These are phyloP conservation scores for Galerucella calmariensis DNA, from an alignment of 2,888 invertebrate genomes.

Conservation along the genomic window DNA sequence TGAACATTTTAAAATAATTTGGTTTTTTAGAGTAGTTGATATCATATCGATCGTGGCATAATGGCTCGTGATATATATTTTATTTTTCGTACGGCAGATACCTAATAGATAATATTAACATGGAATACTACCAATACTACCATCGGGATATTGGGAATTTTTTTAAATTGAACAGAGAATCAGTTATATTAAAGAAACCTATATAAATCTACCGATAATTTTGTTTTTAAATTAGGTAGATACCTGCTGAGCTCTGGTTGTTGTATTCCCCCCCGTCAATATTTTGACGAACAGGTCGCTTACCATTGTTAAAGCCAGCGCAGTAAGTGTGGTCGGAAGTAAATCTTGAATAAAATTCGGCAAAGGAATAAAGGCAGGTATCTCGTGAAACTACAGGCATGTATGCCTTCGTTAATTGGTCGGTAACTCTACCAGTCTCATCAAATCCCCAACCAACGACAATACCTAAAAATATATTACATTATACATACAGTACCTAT, in stretches of 20 bases:
- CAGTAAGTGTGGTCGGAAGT: slow-evolving; percentile 69
- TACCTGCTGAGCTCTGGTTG: slow-evolving; percentile 4
- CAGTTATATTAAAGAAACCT: not conserved
- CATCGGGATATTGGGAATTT: too few species aligned
- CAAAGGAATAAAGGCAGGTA: slow-evolving; percentile 71
- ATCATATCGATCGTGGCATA: too few species aligned
- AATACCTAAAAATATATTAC: slow-evolving; percentile 50
- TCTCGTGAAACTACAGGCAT: slow-evolving; percentile 73
- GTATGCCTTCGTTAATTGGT: slow-evolving; percentile 69
- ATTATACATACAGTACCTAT: not conserved
- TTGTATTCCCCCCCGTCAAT: not conserved
- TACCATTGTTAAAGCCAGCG: slow-evolving; percentile 64
- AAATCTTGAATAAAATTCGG: slow-evolving; percentile 71
- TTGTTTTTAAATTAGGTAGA: slow-evolving; percentile 7
- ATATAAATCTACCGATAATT: not conserved
- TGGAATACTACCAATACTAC: too few species aligned
- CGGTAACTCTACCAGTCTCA: slow-evolving; percentile 69
- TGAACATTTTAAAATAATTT: too few species aligned
- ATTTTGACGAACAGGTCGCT: slow-evolving; percentile 14
- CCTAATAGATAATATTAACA: too few species aligned
- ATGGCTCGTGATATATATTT: too few species aligned
- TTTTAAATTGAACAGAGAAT: too few species aligned
- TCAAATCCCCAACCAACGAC: slow-evolving; percentile 69
- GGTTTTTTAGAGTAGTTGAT: too few species aligned
- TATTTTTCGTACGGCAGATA: too few species aligned